Evolutionary conservation across 1,140 invertebrate genomes (phyloP).

Genomic region (Atta texana): DNA sequence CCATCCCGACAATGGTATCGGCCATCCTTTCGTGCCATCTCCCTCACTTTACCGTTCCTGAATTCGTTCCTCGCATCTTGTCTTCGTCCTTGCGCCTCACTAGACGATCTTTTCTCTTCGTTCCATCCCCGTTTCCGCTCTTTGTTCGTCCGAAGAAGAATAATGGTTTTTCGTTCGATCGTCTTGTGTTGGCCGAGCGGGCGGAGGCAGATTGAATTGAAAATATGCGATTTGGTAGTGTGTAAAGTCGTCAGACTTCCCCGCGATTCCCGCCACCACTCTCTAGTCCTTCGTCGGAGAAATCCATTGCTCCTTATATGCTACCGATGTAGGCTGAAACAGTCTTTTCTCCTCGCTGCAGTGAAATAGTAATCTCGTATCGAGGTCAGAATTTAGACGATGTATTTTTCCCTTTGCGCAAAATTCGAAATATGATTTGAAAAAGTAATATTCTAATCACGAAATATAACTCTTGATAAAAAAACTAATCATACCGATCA

Average conservation of each 20-base stretch:
- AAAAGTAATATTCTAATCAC: neutral
- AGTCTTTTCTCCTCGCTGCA: slow-evolving; percentile 27
- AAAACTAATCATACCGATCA: neutral
- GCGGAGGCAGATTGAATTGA: slow-evolving; percentile 79
- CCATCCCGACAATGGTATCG: slow-evolving; percentile 73
- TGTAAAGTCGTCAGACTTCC: slow-evolving; percentile 80
- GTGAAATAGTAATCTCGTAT: slow-evolving; percentile 41
- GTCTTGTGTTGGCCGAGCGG: slow-evolving; percentile 62
- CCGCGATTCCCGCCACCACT: slow-evolving; percentile 18
- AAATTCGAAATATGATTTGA: neutral
- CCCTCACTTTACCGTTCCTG: slow-evolving; percentile 54
- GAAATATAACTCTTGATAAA: neutral
- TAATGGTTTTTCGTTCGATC: slow-evolving; percentile 81
- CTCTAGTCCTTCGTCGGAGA: neutral
- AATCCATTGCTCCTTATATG: slow-evolving; percentile 54
- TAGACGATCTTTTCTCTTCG: neutral
- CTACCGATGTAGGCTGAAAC: slow-evolving; percentile 38
- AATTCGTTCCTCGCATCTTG: slow-evolving; percentile 59
- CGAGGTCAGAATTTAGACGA: slow-evolving; percentile 31
- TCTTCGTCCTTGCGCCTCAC: slow-evolving; percentile 23
- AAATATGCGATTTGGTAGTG: slow-evolving; percentile 81
- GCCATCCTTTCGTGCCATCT: slow-evolving; percentile 51
- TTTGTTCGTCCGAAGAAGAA: slow-evolving; percentile 71
- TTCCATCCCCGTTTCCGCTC: slow-evolving; percentile 1
- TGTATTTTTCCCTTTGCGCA: neutral